Conservation (phyloP, 2,888 invertebrate species). For the Latheticus oryzae region DNA sequence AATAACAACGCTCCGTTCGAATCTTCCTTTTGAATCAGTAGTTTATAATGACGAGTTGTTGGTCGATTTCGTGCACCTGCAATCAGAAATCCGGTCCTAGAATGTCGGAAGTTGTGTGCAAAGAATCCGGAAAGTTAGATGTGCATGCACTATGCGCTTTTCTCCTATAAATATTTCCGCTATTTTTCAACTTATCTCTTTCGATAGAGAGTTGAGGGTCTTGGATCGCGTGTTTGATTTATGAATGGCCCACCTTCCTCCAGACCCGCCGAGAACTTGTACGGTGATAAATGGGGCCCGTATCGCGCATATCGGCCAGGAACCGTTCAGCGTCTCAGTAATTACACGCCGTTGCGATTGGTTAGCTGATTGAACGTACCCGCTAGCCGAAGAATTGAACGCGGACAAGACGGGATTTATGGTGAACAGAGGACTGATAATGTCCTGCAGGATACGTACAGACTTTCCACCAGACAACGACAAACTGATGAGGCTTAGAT, state of each 20-base stretch:
- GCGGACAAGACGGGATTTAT: constrained; percentile 51
- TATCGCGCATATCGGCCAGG: constrained; percentile 54
- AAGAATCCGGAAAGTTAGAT: constrained; percentile 27
- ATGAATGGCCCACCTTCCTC: constrained; percentile 54
- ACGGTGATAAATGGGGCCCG: constrained; percentile 54
- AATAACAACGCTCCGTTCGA: constrained; percentile 27
- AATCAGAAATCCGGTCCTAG: constrained; percentile 6
- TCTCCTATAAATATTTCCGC: constrained; percentile 45
- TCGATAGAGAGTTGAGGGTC: constrained; percentile 45
- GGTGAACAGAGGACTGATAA: constrained; percentile 52
- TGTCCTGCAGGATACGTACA: constrained; percentile 46
- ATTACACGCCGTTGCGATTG: constrained; percentile 57
- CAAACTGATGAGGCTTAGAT: no score
- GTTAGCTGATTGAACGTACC: constrained; percentile 57
- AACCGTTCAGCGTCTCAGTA: constrained; percentile 55
- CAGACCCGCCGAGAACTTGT: constrained; percentile 49
- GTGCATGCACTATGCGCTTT: constrained; percentile 37
- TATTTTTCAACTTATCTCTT: constrained; percentile 46
- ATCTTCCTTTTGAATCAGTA: constrained; percentile 33
- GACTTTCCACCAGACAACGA: no score
- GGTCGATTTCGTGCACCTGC: constrained; percentile 11
- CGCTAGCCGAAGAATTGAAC: constrained; percentile 55
- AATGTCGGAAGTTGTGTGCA: constrained; percentile 13
- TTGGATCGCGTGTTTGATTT: constrained; percentile 54
- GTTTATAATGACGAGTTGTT: constrained; percentile 19